Percentiles rank a stretch among this genome's conserved stretches.
phyloP scores from a whole-genome alignment of 1,140 invertebrate genomes.

The Leptonema lineaticorne region DNA sequence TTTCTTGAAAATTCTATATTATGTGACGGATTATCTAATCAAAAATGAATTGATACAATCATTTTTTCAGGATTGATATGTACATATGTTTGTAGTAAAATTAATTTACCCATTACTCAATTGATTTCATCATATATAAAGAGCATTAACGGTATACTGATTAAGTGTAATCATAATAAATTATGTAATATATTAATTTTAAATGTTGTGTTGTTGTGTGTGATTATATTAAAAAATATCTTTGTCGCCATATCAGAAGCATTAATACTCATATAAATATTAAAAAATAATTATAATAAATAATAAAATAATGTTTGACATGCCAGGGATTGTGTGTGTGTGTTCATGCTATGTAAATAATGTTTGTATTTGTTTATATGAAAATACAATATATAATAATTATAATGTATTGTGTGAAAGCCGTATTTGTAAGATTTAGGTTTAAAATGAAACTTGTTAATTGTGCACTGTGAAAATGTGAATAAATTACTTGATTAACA shows the following conservation, averaged over 20 bases:
- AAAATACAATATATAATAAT: no score
- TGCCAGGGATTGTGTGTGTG: no score
- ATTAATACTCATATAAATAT: background rate
- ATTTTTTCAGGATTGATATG: no score
- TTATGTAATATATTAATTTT: slow-evolving; percentile 6
- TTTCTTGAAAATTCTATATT: no score
- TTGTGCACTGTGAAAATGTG: slow-evolving; percentile 8
- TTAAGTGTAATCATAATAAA: no score
- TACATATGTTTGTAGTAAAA: no score
- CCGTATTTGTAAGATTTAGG: background rate
- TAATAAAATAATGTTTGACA: background rate
- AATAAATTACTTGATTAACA: slow-evolving; percentile 18
- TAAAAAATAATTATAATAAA: background rate
- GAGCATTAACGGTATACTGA: no score
- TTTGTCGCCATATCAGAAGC: slow-evolving; percentile 11
- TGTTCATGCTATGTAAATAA: background rate
- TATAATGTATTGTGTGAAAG: background rate
- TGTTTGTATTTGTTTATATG: slow-evolving; percentile 6
- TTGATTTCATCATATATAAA: no score
- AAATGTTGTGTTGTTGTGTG: slow-evolving; percentile 16
- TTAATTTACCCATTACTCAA: no score
- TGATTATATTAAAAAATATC: slow-evolving; percentile 11
- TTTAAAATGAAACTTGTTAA: slow-evolving; percentile 15
- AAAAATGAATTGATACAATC: no score
- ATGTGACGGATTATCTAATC: no score